Base-by-base conservation (phyloP, 2,888 invertebrate genomes). In the Galeopsomyia nigrocyanea region DNA sequence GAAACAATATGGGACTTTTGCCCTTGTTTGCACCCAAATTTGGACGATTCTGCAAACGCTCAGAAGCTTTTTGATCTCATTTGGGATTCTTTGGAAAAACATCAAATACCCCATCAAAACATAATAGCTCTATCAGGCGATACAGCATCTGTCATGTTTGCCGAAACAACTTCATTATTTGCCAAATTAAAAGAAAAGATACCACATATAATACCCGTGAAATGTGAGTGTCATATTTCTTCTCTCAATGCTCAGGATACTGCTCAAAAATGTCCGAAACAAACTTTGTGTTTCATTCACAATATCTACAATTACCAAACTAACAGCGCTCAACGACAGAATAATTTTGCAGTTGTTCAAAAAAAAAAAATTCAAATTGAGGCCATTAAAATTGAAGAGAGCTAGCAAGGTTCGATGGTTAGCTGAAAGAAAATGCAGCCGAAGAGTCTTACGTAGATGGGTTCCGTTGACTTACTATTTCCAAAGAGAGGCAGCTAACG, bases 181-280 rank as follows among this genome's bases (percentile, higher is more conserved):
- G 14, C 58, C 2, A 58, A 46, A 31, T n/a, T 67, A 0, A 66
- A 57, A 39, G 16, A 56, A 13, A 13, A 49, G 0, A 2, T 60
- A 17, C 67, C 67, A n/a, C n/a, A 31, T 14, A 50, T 67, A 9
- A 19, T 46, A 31, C n/a, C 60, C 1, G 5, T 58, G 0, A 67
- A 58, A 51, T 67, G 58, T 39, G 60, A 60, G 21, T 67, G 58
- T 31, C 67, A 67, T 16, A 58, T 53, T 1, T 26, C 19, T 16
- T 31, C 49, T 17, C 47, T 67, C 1, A 51, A 50, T 16, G 31
- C 60, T 16, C 58, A 56, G 14, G 16, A 50, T 9, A 51, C 67
- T n/a, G n/a, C n/a, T n/a, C n/a, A n/a, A n/a, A n/a, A n/a, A n/a
- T n/a, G n/a, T n/a, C n/a, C n/a, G n/a, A n/a, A n/a, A n/a, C n/a